Evolutionary conservation across 1,140 invertebrate species (phyloP).

Genomic region (Araneus ventricosus): DNA sequence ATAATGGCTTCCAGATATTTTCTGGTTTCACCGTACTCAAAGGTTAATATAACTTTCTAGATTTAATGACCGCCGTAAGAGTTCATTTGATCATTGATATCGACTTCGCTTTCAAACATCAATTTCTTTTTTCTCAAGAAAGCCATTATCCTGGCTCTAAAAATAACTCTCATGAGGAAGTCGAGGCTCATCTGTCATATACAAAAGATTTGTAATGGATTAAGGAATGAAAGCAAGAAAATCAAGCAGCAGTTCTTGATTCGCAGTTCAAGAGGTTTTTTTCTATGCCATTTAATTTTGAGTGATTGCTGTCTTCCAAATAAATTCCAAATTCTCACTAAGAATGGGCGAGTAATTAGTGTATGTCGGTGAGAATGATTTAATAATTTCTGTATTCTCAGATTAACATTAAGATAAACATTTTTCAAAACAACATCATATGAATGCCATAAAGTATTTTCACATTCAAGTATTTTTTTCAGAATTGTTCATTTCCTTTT

Average conservation of each 20-base stretch:
- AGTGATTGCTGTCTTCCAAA: neutral
- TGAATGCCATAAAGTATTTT: too few relatives aligned
- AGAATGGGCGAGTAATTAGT: too few relatives aligned
- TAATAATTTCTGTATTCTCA: too few relatives aligned
- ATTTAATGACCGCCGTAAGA: neutral
- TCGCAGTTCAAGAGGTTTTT: neutral
- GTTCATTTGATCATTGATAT: neutral
- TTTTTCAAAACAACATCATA: too few relatives aligned
- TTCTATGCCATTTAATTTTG: neutral
- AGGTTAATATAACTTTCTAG: neutral
- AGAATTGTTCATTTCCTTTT: too few relatives aligned
- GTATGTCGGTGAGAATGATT: too few relatives aligned
- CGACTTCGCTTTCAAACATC: neutral
- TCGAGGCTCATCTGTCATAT: neutral
- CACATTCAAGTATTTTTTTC: too few relatives aligned
- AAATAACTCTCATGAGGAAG: neutral
- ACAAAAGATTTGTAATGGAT: conserved; percentile 12
- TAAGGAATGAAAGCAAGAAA: neutral
- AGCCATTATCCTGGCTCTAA: neutral
- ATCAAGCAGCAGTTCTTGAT: neutral
- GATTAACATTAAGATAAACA: too few relatives aligned
- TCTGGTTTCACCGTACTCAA: neutral
- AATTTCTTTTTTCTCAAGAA: neutral
- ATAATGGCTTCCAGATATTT: neutral
- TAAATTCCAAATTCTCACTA: too few relatives aligned